These are phyloP conservation scores for Entomobrya multifasciata DNA, from an alignment of 2,888 invertebrate genomes.

Conservation along the genomic window DNA sequence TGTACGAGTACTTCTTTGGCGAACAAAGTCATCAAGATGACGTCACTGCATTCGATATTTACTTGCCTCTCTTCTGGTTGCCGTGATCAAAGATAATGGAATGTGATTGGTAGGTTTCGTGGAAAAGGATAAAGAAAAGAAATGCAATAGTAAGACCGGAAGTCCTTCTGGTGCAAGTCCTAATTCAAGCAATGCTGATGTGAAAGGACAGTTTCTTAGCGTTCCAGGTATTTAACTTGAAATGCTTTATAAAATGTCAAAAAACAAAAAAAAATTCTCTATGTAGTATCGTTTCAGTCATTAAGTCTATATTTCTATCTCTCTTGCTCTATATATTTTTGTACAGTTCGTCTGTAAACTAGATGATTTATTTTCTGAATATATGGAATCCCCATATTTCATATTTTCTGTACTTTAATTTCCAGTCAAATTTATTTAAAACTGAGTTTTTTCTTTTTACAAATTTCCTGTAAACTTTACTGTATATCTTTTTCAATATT, in stretches of 20 bases:
- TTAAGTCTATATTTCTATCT: neutral
- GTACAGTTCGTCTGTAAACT: constrained; percentile 20
- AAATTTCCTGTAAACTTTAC: neutral
- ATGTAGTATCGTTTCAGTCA: constrained; percentile 70
- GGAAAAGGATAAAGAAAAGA: constrained; percentile 78
- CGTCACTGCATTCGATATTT: neutral
- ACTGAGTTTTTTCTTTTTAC: neutral
- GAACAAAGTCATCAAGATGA: too few species aligned
- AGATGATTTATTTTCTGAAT: neutral
- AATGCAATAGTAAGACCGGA: constrained; percentile 74
- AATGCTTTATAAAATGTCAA: constrained; percentile 63
- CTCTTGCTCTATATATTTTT: neutral
- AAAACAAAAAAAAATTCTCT: constrained; percentile 30
- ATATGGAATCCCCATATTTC: neutral
- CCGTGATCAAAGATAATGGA: constrained; percentile 44
- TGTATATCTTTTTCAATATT: neutral
- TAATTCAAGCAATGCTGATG: constrained; percentile 82
- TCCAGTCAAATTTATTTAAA: constrained; percentile 25
- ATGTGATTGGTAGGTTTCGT: constrained; percentile 77
- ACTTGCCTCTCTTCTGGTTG: neutral
- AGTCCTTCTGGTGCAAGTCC: constrained; percentile 78
- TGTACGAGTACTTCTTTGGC: too few species aligned
- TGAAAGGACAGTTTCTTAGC: constrained; percentile 84
- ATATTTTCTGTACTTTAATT: constrained; percentile 8
- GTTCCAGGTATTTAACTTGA: constrained; percentile 82